phyloP scores from a whole-genome alignment of 2,797 vertebrate genomes.

The Melanotaenia pygmaea region DNA sequence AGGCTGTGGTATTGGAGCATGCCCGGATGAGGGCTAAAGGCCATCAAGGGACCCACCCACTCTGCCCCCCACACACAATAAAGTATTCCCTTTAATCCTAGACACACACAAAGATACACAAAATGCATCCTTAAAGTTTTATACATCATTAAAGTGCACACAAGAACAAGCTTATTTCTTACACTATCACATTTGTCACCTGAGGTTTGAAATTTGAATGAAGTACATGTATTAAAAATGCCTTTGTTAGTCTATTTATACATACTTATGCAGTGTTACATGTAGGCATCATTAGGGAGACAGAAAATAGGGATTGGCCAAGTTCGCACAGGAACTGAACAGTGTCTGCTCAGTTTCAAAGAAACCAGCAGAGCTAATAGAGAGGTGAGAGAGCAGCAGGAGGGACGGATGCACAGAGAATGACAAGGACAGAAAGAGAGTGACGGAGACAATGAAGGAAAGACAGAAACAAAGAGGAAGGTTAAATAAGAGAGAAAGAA shows the following conservation, averaged over 20 bases:
- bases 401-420: slow-evolving; percentile 19
- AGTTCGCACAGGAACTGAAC: slow-evolving; percentile 57
- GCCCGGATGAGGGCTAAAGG: slow-evolving; percentile 78
- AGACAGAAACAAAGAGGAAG: slow-evolving; percentile 30
- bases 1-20: slow-evolving; percentile 75
- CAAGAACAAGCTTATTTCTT: slow-evolving; percentile 17
- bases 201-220: slow-evolving; percentile 28
- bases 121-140: slow-evolving; percentile 22
- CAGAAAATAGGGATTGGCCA: slow-evolving; percentile 66
- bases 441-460: slow-evolving; percentile 35
- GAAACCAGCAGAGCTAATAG: slow-evolving; percentile 53
- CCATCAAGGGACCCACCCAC: slow-evolving; percentile 71
- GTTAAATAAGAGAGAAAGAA: slow-evolving; percentile 21
- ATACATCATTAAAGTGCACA: neutral
- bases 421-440: slow-evolving; percentile 47
- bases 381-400: slow-evolving; percentile 33
- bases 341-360: slow-evolving; percentile 59
- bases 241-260: neutral
- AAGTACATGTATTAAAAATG: slow-evolving; percentile 22
- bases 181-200: slow-evolving; percentile 13
- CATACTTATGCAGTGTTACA: slow-evolving; percentile 30
- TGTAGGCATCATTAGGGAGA: slow-evolving; percentile 62
- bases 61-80: slow-evolving; percentile 43
- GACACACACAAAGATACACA: slow-evolving; percentile 19
- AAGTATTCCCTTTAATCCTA: slow-evolving; percentile 57